Base-by-base conservation (phyloP, 1,140 invertebrate genomes). In the Calephelis virginiensis region DNA sequence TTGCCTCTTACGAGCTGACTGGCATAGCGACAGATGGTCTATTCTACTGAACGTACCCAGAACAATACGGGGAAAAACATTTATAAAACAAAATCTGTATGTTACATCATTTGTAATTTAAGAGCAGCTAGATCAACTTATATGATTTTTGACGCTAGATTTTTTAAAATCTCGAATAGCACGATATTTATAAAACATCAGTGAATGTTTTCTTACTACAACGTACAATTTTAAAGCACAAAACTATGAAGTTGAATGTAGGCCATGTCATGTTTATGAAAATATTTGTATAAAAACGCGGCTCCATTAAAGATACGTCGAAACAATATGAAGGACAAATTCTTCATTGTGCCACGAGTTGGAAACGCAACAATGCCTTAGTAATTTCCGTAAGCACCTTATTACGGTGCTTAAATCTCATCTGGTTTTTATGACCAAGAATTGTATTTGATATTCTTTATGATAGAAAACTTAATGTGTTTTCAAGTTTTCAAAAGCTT, bases 351-450 rank as follows among this genome's bases (percentile, higher is more conserved):
- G 47, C 38, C 12, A 38, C 40, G 48, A 43, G 64, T 17, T 61
- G 61, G 28, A 47, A 59, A 59, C 53, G 53, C 53, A 59, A 74
- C 64, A 69, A 67, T 67, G 53, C 13, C 53, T 68, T 71, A 61
- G 66, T 71, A 68, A 71, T 71, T 69, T 68, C 66, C 66, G 61
- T 53, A 13, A 67, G 53, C 61, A 43, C 61, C 40, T 67, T 60
- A 49, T 56, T 61, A 60, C 45, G 64, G 37, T n/a, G 43, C 53
- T 68, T 68, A 56, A 63, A 45, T 50, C 12, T 50, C 40, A 45
- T 67, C 62, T 63, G 45, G 56, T 63, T 63, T 67, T 63, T 48
- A 14, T 46, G 14, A 59, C 12, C 14, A 40, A 37, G 43, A 12
- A 50, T 38, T 48, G 14, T 66, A 48, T 37, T 40, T 43, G 14